Base-by-base conservation (phyloP, 2,113 vertebrate genomes). In the Orcinus orca region DNA sequence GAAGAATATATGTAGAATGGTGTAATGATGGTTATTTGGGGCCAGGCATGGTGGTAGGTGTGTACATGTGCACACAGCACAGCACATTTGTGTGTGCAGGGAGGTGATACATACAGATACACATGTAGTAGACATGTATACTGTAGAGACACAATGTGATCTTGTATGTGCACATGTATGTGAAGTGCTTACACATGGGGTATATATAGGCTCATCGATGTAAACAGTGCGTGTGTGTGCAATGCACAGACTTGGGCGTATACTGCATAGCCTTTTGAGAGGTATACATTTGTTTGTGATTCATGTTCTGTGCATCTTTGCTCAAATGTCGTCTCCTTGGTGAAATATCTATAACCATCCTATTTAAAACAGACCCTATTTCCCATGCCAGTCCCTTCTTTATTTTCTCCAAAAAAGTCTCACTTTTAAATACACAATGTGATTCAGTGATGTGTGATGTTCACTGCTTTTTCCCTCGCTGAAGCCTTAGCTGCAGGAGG, bases 61-160 rank as follows among this genome's bases (percentile, higher is more conserved):
- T 18, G 71, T 29, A 67, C 73, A 14, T 10, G 73, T 29, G 73
- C 8, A 29, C 53, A 21, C 11, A 31, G 63, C 44, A 84, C 18
- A 13, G 71, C 68, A 31, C 74, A 6, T n/a, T 23, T 67, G 26
- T 33, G n/a, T 9, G 5, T 76, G 82, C 60, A n/a, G 0, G 10
- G 55, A 41, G n/a, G 8, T 29, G 63, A 44, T 33, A 5, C 9
- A 31, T 10, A 33, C 21, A 60, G 53, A 38, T 7, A 13, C n/a
- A 17, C 18, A 38, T 53, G 6, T 0, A 23, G 47, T 17, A 41
- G 76, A 6, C 33, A 70, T 17, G 10, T 10, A 4, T 12, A 11
- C n/a, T 1, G 11, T 36, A 23, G 1, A 1, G 14, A 23, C 5
- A 12, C 55, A 17, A 5, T 8, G 21, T n/a, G 23, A 50, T 5